These are phyloP conservation scores for Harpegnathos saltator DNA, from an alignment of 1,140 invertebrate genomes.

Conservation along the genomic window DNA sequence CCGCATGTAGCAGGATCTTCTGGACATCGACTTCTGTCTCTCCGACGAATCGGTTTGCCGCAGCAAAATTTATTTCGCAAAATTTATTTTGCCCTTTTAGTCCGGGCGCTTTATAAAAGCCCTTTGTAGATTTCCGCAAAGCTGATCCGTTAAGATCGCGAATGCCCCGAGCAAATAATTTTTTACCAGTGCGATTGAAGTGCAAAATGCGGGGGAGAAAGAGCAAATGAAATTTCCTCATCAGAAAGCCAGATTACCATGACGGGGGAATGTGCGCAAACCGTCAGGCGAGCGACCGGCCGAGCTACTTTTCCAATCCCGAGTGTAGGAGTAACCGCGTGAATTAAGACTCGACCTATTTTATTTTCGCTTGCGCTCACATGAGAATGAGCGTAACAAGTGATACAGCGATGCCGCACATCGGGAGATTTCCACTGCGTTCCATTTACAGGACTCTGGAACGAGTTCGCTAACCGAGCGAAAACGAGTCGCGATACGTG, in stretches of 20 bases:
- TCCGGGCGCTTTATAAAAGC: too few relatives aligned
- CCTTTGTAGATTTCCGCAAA: too few relatives aligned
- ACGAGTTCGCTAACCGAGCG: background rate
- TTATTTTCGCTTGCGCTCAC: background rate
- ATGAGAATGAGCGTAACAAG: constrained; percentile 37
- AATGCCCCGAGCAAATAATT: background rate
- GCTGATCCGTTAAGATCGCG: too few relatives aligned
- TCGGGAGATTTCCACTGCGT: constrained; percentile 44
- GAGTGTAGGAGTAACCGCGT: background rate
- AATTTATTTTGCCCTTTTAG: too few relatives aligned
- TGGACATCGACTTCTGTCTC: too few relatives aligned
- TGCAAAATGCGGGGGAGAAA: background rate
- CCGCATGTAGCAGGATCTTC: too few relatives aligned
- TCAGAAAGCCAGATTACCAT: background rate
- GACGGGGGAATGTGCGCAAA: background rate
- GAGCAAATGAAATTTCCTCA: background rate
- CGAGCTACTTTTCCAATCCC: constrained; percentile 6
- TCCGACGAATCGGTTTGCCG: too few relatives aligned
- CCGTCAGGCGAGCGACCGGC: too few relatives aligned
- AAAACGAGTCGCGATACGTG: background rate
- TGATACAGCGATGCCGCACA: constrained; percentile 22
- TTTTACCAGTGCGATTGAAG: background rate
- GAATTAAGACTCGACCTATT: constrained; percentile 52
- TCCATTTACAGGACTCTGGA: constrained; percentile 35
- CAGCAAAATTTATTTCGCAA: too few relatives aligned